These are phyloP conservation scores for Coleophora flavipennella DNA, from an alignment of 2,888 invertebrate species.

Conservation along the genomic window DNA sequence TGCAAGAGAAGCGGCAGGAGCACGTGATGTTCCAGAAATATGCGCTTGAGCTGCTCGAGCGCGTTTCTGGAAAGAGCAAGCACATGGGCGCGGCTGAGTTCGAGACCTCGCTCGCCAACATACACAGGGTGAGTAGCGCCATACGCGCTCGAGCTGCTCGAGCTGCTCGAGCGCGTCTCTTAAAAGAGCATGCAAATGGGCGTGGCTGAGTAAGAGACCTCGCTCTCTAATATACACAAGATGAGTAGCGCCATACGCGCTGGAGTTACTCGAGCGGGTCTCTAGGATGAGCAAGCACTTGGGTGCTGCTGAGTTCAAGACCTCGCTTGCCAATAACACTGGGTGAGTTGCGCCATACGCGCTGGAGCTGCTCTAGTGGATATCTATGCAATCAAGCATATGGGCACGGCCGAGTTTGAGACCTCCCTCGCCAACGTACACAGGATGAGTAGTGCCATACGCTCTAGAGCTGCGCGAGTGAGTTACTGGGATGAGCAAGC, in stretches of 20 bases:
- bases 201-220: slow-evolving; percentile 85
- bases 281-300: slow-evolving; percentile 91
- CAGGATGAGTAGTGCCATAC: slow-evolving; percentile 81
- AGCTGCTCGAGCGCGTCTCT: slow-evolving; percentile 90
- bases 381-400: slow-evolving; percentile 92
- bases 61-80: slow-evolving; percentile 92
- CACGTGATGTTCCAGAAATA: slow-evolving; percentile 97
- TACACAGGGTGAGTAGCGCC: slow-evolving; percentile 86
- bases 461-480: too few species aligned
- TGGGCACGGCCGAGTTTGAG: slow-evolving; percentile 83
- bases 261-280: slow-evolving; percentile 86
- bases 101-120: slow-evolving; percentile 89
- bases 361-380: slow-evolving; percentile 89
- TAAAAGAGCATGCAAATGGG: slow-evolving; percentile 90
- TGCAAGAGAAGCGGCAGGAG: slow-evolving; percentile 96
- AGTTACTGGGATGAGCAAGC: slow-evolving; percentile 92
- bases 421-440: slow-evolving; percentile 92
- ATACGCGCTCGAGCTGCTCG: too few species aligned
- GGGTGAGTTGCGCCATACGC: too few species aligned
- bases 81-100: slow-evolving; percentile 82
- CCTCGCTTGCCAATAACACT: slow-evolving; percentile 89
- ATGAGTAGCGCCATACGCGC: too few species aligned
- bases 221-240: slow-evolving; percentile 90
- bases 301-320: slow-evolving; percentile 83
- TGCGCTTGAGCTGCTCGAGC: slow-evolving; percentile 90